Base-by-base conservation (phyloP, 2,888 invertebrate genomes). In the Cephus pygmeus region DNA sequence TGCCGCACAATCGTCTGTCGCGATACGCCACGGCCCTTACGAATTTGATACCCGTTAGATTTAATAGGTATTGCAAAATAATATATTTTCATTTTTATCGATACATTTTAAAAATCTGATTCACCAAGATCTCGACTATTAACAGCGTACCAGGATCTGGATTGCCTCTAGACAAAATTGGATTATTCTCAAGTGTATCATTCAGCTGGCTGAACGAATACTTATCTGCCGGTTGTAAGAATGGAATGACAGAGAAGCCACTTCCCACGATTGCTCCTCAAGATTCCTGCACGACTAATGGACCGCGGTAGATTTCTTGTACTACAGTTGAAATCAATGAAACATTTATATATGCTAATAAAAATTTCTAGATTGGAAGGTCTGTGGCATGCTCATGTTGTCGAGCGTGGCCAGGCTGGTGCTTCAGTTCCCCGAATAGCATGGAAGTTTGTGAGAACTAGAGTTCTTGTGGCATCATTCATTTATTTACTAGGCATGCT, bases 161-260 rank as follows among this genome's bases (percentile, higher is more conserved):
- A 76, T 82, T 87, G 36, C 86, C 87, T 12, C 75, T 93, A 35
- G 92, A 93, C 79, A 89, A 90, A 79, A 91, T 92, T 23, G 93
- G 93, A 9, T 90, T 92, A 75, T 90, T 93, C 81, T 92, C 93
- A 12, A 92, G 91, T 83, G 89, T 92, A 33, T 92, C 92, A 0
- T 93, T 92, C 83, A 91, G 92, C 56, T 94, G 93, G 93, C 89
- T 93, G 81, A 92, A 92, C 12, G 88, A 89, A 34, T 91, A 92
- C 76, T 92, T 93, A 88, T 91, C 90, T 87, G 89, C 90, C 36
- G 92, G 93, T 0, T 93, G 92, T 84, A 90, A 88, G 78, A 90
- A 90, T 77, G 92, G 92, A 23, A 88, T 92, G 11, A 88, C 89
- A 12, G 84, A 89, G 30, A 91, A 92, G 9, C 90, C 92, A 78